phyloP scores from a whole-genome alignment of 2,113 vertebrate genomes.

The Eulacestoma nigropectus region DNA sequence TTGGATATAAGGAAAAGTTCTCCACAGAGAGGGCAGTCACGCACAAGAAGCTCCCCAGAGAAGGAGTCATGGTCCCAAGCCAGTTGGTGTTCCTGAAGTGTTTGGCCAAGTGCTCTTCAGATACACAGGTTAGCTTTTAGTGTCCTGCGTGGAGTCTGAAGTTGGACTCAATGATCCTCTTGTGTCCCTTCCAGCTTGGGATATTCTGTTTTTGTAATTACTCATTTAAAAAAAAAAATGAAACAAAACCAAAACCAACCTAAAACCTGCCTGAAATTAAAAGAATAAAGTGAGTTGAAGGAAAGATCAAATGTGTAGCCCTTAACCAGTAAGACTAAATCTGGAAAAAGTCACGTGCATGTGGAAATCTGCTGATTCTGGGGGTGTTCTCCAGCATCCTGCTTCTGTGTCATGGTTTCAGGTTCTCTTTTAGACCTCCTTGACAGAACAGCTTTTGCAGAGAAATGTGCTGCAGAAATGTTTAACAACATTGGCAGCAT shows the following conservation, averaged over 20 bases:
- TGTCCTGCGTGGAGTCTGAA: neutral
- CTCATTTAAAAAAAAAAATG: neutral
- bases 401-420: neutral
- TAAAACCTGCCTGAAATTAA: neutral
- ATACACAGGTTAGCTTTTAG: neutral
- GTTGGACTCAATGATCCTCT: fast-evolving
- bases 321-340: neutral
- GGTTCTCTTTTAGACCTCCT: neutral
- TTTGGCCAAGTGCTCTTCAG: neutral
- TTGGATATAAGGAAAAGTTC: neutral
- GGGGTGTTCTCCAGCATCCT: neutral
- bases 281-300: neutral
- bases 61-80: neutral
- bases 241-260: no score
- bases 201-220: neutral
- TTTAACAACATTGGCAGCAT: neutral
- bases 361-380: neutral
- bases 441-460: neutral
- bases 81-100: neutral
- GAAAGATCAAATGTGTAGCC: neutral
- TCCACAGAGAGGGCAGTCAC: neutral
- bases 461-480: neutral
- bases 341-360: neutral
- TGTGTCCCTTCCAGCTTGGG: neutral
- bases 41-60: neutral